A percentile compares a stretch with the other conserved stretches of the same genome.
Conservation (phyloP, 1,140 invertebrate genomes). For the Aphidius ervi region DNA sequence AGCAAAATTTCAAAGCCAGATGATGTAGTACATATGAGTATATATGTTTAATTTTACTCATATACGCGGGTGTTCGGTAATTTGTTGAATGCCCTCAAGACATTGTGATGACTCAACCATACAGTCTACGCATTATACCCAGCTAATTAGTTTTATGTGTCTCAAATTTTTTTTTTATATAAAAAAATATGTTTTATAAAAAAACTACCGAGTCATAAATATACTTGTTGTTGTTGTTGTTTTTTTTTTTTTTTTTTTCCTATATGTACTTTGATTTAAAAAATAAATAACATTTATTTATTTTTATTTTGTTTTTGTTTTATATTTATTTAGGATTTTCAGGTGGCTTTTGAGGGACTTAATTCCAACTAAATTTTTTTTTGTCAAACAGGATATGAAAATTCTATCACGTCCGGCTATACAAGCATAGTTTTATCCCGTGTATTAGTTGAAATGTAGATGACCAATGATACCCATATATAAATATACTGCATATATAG, state of each 20-base stretch:
- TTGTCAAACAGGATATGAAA: conserved; percentile 11
- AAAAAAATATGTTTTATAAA: too few relatives aligned
- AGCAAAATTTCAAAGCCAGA: too few relatives aligned
- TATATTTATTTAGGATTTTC: not conserved
- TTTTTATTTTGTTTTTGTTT: not conserved
- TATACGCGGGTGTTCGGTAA: too few relatives aligned
- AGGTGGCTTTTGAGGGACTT: not conserved
- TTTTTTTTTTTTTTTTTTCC: too few relatives aligned
- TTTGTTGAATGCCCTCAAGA: conserved; percentile 9
- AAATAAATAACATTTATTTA: not conserved
- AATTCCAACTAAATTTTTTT: conserved; percentile 2
- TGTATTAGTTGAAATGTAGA: conserved; percentile 14
- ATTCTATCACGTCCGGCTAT: conserved; percentile 21
- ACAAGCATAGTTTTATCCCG: not conserved
- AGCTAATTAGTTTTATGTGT: too few relatives aligned
- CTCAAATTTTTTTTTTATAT: too few relatives aligned
- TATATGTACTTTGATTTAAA: not conserved
- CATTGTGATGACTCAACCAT: conserved; percentile 2
- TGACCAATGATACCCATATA: conserved; percentile 13
- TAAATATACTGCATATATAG: conserved; percentile 21
- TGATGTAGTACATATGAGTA: too few relatives aligned
- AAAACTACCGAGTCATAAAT: too few relatives aligned
- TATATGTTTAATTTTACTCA: too few relatives aligned
- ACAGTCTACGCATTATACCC: not conserved
- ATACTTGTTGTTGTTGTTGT: too few relatives aligned